Evolutionary conservation across 2,888 invertebrate genomes (phyloP), one percentile per base, ranked within the genome.

Genomic region (Heliconius hortense): DNA sequence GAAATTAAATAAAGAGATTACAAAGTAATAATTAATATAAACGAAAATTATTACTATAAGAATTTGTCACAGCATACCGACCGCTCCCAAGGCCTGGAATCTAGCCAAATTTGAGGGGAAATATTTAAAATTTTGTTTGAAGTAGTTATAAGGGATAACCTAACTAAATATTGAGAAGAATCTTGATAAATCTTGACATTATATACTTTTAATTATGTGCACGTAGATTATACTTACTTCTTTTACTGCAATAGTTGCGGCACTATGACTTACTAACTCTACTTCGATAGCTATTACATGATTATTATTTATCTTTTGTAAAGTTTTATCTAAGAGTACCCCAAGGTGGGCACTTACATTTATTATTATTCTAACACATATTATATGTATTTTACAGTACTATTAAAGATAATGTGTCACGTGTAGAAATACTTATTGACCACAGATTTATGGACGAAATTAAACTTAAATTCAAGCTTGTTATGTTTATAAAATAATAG

Each of bases 41-140:
- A n/a, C 28, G 21, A 10, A 48, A 11, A 62, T 73, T 68, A 66
- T 76, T 62, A 72, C 31, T 63, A 71, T 53, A 56, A 48, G 64
- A 64, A 69, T 73, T 71, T 76, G 74, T 76, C 77, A 77, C 76
- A 72, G 77, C 74, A 77, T 68, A 78, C 73, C 59, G 64, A 78
- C 74, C 72, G 67, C 39, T 72, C 72, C 73, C 31, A n/a, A 73
- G 59, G 75, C 48, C 77, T 80, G 81, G 81, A 78, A 39, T 59
- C 63, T 60, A 63, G 78, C 79, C 80, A 80, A 77, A 78, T 56
- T 71, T 73, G 62, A 70, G 63, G 64, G 74, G 74, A 71, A 78
- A 78, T 78, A 77, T 76, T 79, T 79, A 74, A 73, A 81, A 77
- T 78, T 74, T 79, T 68, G 68, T 75, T 70, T 72, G 76, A 77